Evolutionary conservation across 2,113 vertebrate genomes (phyloP).

Genomic region (Leiothrix lutea): DNA sequence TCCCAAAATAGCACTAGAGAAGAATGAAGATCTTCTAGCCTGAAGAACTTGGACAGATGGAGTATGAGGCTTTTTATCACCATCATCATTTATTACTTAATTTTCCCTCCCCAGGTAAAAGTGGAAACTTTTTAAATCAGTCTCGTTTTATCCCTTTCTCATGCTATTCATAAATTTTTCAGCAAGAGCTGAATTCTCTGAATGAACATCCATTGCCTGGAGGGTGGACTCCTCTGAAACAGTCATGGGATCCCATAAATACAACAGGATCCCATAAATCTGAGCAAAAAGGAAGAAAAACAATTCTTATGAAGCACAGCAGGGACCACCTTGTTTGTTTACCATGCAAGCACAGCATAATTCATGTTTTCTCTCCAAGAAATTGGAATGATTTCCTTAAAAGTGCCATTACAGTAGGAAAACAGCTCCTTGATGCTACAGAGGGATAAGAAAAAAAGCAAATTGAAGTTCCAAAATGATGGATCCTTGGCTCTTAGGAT

Average conservation of each 20-base stretch:
- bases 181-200: neutral
- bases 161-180: neutral
- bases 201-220: neutral
- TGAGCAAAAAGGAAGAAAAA: neutral
- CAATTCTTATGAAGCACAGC: neutral
- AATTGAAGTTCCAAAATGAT: neutral
- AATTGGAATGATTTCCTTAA: neutral
- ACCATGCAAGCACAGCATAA: accelerated
- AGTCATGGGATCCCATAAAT: neutral
- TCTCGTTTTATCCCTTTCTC: neutral
- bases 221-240: neutral
- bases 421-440: neutral
- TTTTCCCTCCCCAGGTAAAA: neutral
- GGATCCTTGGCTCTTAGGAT: neutral
- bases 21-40: neutral
- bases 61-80: neutral
- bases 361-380: neutral
- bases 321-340: neutral
- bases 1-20: neutral
- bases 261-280: neutral
- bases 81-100: neutral
- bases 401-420: neutral
- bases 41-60: neutral
- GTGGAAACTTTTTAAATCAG: neutral
- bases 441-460: neutral